Conservation (phyloP, 2,113 vertebrate genomes). For the Tricholaema leucomelas region DNA sequence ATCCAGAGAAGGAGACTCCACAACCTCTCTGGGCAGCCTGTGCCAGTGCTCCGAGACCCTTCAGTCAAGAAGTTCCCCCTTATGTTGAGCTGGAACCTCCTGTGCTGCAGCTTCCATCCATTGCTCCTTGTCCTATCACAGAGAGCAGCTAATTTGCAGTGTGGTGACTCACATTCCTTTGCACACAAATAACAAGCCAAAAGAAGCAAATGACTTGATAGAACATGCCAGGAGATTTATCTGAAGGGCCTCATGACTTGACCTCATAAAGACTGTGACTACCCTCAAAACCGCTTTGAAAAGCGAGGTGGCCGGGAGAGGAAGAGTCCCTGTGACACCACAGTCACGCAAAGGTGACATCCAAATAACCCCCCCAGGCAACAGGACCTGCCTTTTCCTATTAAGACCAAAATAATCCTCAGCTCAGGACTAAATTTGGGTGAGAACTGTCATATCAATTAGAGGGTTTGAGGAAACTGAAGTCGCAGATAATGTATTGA, state of each 20-base stretch:
- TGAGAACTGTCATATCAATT: constrained; percentile 55
- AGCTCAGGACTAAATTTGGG: not conserved
- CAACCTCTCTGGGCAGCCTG: too few relatives aligned
- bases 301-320: not conserved
- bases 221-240: too few relatives aligned
- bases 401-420: not conserved
- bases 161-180: too few relatives aligned
- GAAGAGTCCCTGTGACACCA: not conserved
- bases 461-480: constrained; percentile 35
- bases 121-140: too few relatives aligned
- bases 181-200: too few relatives aligned
- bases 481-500: constrained; percentile 5
- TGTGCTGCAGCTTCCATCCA: too few relatives aligned
- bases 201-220: too few relatives aligned
- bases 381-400: constrained; percentile 2
- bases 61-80: too few relatives aligned
- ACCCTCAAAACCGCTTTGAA: not conserved
- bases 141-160: too few relatives aligned
- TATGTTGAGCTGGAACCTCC: too few relatives aligned
- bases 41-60: too few relatives aligned
- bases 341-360: not conserved
- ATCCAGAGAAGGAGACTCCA: too few relatives aligned
- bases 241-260: not conserved
- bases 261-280: not conserved
- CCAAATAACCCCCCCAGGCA: not conserved